phyloP scores from a whole-genome alignment of 2,113 vertebrate species.

The Albula glossodonta region DNA sequence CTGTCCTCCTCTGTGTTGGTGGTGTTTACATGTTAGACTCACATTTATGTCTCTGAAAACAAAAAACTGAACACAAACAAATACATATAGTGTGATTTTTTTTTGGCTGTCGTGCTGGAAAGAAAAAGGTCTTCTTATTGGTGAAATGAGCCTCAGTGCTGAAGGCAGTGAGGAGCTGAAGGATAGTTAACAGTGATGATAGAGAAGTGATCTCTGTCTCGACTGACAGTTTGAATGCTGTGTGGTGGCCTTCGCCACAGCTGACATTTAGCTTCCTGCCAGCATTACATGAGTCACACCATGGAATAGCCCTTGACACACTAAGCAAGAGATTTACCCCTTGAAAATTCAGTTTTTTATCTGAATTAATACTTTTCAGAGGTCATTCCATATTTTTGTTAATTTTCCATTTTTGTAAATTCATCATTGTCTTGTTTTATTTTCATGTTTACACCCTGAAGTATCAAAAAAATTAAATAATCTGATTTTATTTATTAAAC shows the following conservation, averaged over 20 bases:
- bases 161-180: not conserved
- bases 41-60: not conserved
- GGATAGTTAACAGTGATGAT: not conserved
- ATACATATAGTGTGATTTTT: not conserved
- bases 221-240: not conserved
- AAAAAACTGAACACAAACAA: not conserved
- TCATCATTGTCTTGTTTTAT: not conserved
- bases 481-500: conserved; percentile 34
- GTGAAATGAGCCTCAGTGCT: not conserved
- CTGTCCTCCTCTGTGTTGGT: not conserved
- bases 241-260: not conserved
- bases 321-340: not conserved
- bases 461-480: not conserved
- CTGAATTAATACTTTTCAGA: not conserved
- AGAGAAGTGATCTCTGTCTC: not conserved
- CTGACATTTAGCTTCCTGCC: not conserved
- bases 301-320: not conserved
- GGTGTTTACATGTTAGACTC: not conserved
- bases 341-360: not conserved
- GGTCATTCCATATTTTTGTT: no score
- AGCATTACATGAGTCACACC: not conserved
- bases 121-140: not conserved
- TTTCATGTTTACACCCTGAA: not conserved
- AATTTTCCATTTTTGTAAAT: no score
- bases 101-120: not conserved